A percentile compares a stretch with the other conserved stretches of the same genome.
phyloP scores from a whole-genome alignment of 2,797 vertebrate genomes.

The Mormyrops attenuatus region DNA sequence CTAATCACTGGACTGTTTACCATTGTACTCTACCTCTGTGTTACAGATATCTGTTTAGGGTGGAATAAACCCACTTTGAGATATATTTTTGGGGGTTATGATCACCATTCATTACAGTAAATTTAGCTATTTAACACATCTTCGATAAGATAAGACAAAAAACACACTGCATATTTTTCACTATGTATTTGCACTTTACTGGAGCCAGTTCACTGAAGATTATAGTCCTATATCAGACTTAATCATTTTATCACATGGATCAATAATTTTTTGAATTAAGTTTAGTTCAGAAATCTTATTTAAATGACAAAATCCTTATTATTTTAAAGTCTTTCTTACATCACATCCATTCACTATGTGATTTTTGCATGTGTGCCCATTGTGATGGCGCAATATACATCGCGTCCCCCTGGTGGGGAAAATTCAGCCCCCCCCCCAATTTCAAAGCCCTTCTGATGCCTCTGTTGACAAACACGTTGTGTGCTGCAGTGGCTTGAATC shows the following conservation, averaged over 20 bases:
- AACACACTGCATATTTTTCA: not conserved
- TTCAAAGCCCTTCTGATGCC: not conserved
- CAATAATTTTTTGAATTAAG: not conserved
- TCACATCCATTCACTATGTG: not conserved
- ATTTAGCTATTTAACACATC: not conserved
- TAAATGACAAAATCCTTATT: not conserved
- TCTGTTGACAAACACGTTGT: not conserved
- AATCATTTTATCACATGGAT: not conserved
- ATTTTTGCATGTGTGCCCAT: not conserved
- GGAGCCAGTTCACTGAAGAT: not conserved
- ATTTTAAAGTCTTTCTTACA: not conserved
- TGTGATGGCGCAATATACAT: not conserved
- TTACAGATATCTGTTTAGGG: not conserved
- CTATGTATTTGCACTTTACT: not conserved
- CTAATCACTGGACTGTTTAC: not conserved
- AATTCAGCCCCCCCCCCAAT: no score
- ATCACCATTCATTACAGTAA: not conserved
- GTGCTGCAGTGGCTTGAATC: not conserved
- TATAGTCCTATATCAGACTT: not conserved
- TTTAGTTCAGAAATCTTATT: not conserved
- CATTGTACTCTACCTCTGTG: not conserved
- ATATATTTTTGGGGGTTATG: not conserved
- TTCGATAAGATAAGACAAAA: not conserved
- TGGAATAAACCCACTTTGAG: not conserved
- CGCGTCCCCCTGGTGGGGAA: not conserved